phyloP scores from a whole-genome alignment of 2,113 vertebrate genomes.

The Muntiacus muntjak region DNA sequence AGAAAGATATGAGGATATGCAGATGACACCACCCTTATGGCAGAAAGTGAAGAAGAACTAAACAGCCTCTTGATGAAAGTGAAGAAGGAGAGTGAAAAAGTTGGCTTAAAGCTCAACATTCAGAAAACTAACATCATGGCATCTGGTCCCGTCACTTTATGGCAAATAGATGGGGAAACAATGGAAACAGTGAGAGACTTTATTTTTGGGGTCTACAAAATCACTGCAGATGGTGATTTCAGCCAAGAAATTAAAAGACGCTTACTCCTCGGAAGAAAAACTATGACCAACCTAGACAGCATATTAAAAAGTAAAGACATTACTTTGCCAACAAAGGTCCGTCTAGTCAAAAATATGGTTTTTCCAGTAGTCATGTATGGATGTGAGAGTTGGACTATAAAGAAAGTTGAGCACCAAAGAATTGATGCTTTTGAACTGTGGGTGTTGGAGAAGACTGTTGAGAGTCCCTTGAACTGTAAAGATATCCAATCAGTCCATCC shows the following conservation, averaged over 20 bases:
- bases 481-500: background rate
- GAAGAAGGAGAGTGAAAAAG: background rate
- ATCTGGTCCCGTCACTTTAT: background rate
- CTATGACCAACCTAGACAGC: background rate
- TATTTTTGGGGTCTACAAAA: fast-evolving
- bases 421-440: background rate
- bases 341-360: background rate
- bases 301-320: background rate
- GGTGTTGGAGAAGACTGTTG: background rate
- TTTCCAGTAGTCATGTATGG: background rate
- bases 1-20: background rate
- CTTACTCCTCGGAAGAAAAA: background rate
- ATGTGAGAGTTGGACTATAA: background rate
- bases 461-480: background rate
- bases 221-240: background rate
- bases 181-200: background rate
- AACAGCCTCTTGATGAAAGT: background rate
- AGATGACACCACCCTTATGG: background rate
- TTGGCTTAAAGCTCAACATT: background rate
- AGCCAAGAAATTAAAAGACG: background rate
- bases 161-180: background rate
- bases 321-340: background rate
- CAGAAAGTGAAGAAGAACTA: background rate
- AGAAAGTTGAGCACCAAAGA: background rate
- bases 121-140: background rate